Percentiles rank a stretch among this genome's conserved stretches.
Conservation (phyloP, 2,797 vertebrate genomes). For the Menidia menidia region DNA sequence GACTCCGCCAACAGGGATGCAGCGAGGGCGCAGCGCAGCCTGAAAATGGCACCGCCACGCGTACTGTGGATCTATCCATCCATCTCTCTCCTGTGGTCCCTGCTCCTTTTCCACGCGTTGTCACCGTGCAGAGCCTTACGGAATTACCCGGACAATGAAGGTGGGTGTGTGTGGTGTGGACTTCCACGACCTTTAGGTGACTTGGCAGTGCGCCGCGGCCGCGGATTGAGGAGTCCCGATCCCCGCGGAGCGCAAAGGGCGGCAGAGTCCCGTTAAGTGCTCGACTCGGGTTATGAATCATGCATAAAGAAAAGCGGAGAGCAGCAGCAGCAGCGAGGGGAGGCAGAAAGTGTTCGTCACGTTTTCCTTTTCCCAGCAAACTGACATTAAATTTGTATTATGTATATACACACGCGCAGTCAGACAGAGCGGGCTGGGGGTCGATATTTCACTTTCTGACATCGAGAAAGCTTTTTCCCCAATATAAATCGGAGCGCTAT, state of each 20-base stretch:
- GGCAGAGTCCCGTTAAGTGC: constrained; percentile 67
- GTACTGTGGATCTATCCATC: constrained; percentile 85
- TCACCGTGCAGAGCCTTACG: constrained; percentile 75
- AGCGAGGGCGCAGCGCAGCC: constrained; percentile 85
- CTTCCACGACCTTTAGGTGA: constrained; percentile 22
- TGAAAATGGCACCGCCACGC: constrained; percentile 85
- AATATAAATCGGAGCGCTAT: constrained; percentile 15
- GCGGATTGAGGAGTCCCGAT: constrained; percentile 34
- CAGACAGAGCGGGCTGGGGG: constrained; percentile 36
- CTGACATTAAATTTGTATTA: constrained; percentile 76
- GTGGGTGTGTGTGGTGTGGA: constrained; percentile 67
- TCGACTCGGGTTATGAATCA: constrained; percentile 73
- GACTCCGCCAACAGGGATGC: constrained; percentile 83
- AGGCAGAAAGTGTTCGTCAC: constrained; percentile 56
- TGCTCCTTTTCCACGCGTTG: constrained; percentile 71
- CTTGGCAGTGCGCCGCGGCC: constrained; percentile 35
- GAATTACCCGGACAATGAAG: constrained; percentile 89
- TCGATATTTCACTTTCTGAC: constrained; percentile 54
- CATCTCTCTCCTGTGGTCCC: constrained; percentile 69
- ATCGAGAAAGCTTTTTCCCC: constrained; percentile 6
- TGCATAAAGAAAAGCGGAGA: constrained; percentile 59
- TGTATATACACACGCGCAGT: constrained; percentile 39
- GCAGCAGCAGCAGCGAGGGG: constrained; percentile 15
- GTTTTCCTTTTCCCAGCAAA: constrained; percentile 67
- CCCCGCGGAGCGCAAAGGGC: constrained; percentile 35